Evolutionary conservation across 1,140 invertebrate genomes (phyloP), one percentile per base, ranked within the genome.

Genomic region (Tetramorium alpestre): DNA sequence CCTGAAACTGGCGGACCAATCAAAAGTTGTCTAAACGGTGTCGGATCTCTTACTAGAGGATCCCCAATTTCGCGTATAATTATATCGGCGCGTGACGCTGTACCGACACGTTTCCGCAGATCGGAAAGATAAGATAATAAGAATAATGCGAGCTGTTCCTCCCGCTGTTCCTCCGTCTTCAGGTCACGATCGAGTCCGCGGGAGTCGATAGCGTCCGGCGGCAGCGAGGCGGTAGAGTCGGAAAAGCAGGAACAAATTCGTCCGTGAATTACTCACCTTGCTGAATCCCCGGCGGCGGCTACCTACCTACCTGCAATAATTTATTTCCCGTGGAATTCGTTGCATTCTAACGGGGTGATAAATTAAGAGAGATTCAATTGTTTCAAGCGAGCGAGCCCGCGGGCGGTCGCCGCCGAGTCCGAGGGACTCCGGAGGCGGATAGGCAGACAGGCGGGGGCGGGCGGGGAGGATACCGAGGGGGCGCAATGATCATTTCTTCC

Each of bases 361-460:
- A 90, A 91, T 91, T 91, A 90, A 90, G 89, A 85, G 89, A 88
- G 89, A 84, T 88, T 90, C 89, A 86, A 91, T 91, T 91, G 90
- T 91, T 91, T 91, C 90, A 88, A 88, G 89, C 41, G 90, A 88
- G 82, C 78, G 85, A 89, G 62, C 73, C 86, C 84, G 86, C 75
- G 86, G 88, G 44, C 58, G 77, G 89, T 62, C 73, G 76, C 51
- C 65, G 54, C 41, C 44, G 87, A 85, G 84, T 86, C 60, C 80
- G 54, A 58, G 56, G 56, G 25, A 82, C 41, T 49, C 47, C 65
- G 62, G 44, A 88, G 47, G 62, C 77, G 44, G 44, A 44, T 16
- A 33, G 56, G 85, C 70, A 69, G 51, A 28, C 41, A 65, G 69
- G 58, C 18, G 13, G 51, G 16, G 25, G 44, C n/a, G 47, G 70